These are phyloP conservation scores for Endotricha flammealis DNA, from an alignment of 2,888 invertebrate genomes.

Conservation along the genomic window DNA sequence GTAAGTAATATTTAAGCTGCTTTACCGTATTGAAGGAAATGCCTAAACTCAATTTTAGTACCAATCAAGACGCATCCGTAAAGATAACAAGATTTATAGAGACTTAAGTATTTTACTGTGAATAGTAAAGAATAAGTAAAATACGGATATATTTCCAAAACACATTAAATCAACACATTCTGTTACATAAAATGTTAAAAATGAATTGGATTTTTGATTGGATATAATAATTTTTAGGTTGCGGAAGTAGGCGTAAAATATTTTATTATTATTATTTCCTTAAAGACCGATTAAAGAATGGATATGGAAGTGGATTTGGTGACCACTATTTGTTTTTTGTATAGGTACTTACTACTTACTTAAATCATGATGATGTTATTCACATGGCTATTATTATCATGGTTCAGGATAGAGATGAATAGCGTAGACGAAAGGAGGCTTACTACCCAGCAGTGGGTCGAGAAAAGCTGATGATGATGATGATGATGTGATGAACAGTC, in stretches of 20 bases:
- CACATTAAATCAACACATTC: not conserved
- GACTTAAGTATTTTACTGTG: not conserved
- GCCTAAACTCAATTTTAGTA: slow-evolving; percentile 6
- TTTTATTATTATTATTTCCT: too few species aligned
- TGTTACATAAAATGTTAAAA: not conserved
- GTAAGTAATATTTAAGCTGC: not conserved
- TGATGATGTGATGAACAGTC: too few species aligned
- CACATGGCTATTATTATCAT: too few species aligned
- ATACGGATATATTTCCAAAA: not conserved
- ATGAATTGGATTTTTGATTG: not conserved
- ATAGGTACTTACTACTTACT: too few species aligned
- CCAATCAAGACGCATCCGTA: slow-evolving; percentile 3
- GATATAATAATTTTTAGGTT: not conserved
- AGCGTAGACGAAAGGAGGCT: too few species aligned
- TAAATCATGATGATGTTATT: too few species aligned
- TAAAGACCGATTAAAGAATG: too few species aligned
- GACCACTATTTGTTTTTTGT: too few species aligned
- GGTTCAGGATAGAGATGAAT: too few species aligned
- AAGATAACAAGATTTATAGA: slow-evolving; percentile 11
- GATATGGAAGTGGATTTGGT: too few species aligned
- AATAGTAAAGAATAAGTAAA: not conserved
- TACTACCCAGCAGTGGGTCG: too few species aligned
- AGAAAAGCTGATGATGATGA: too few species aligned
- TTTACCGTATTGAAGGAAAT: slow-evolving; percentile 2
- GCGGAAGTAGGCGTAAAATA: not conserved